A percentile compares a stretch with the other conserved stretches of the same genome.
phyloP scores from a whole-genome alignment of 2,113 vertebrate species.

The Typhlomys cinereus region DNA sequence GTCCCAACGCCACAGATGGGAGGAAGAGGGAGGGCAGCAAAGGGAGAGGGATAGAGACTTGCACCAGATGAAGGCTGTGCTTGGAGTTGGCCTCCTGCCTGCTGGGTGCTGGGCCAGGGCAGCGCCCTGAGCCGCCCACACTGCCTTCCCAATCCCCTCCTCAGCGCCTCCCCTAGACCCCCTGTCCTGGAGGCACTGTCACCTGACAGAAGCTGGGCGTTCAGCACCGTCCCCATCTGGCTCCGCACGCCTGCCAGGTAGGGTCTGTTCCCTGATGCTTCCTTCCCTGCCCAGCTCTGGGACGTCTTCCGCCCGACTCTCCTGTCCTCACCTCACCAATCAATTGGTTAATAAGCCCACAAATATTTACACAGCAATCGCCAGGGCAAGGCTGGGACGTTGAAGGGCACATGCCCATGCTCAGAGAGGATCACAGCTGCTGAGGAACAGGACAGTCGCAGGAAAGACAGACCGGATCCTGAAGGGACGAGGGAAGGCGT shows the following conservation, averaged over 20 bases:
- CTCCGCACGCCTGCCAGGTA: background rate
- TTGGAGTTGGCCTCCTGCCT: background rate
- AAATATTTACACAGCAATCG: slow-evolving; percentile 65
- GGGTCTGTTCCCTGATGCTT: background rate
- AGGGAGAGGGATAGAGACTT: background rate
- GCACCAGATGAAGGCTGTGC: background rate
- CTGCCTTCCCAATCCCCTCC: background rate
- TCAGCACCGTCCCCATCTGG: background rate
- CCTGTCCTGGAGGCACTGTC: background rate
- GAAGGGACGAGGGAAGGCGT: background rate
- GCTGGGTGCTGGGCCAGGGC: background rate
- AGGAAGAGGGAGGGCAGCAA: background rate
- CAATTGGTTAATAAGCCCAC: slow-evolving; percentile 53
- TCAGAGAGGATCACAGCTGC: background rate
- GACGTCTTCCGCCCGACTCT: background rate
- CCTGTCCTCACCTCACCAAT: background rate
- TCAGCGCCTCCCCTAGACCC: background rate
- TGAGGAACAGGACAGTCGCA: background rate
- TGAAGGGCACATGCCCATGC: background rate
- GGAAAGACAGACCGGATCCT: background rate
- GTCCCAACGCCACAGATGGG: background rate
- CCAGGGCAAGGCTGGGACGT: background rate
- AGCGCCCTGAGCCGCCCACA: background rate
- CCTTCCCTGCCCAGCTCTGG: background rate
- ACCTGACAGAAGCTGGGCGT: background rate